Evolutionary conservation across 2,888 invertebrate species (phyloP).

Genomic region (Ryuthela nishihirai): DNA sequence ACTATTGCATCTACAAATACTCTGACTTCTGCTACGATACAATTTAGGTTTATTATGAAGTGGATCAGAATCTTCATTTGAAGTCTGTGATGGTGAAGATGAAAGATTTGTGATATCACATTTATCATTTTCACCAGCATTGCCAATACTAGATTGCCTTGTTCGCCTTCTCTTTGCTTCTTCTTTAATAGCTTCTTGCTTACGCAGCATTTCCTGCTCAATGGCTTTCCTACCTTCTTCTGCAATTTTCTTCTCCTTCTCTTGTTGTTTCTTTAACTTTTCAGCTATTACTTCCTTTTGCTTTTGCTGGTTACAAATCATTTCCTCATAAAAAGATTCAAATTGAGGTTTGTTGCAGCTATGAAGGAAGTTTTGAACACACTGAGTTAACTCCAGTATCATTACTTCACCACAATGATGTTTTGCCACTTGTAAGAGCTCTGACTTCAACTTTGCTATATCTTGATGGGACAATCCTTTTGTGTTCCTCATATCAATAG

Average conservation of each 20-base stretch:
- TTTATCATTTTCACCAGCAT: constrained; percentile 53
- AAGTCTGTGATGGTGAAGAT: background rate
- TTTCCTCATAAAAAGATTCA: constrained; percentile 86
- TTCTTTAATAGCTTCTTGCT: constrained; percentile 71
- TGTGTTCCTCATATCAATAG: constrained; percentile 66
- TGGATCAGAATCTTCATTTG: background rate
- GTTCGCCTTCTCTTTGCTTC: constrained; percentile 52
- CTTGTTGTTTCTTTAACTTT: constrained; percentile 20
- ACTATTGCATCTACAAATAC: constrained; percentile 13
- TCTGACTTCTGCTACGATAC: constrained; percentile 16
- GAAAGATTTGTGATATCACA: too few relatives aligned
- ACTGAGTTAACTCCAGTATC: constrained; percentile 77
- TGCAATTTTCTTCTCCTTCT: constrained; percentile 20
- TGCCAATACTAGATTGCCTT: constrained; percentile 2
- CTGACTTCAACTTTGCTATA: constrained; percentile 53
- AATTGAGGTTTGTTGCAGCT: constrained; percentile 73
- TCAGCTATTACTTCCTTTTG: constrained; percentile 37
- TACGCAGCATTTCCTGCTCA: constrained; percentile 64
- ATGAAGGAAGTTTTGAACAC: constrained; percentile 71
- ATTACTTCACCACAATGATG: constrained; percentile 54
- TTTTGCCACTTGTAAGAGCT: constrained; percentile 15
- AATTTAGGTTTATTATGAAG: background rate
- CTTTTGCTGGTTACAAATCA: constrained; percentile 62
- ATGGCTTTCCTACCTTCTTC: constrained; percentile 56
- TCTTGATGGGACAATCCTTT: constrained; percentile 73